Evolutionary conservation across 1,140 invertebrate genomes (phyloP).

Genomic region (Euura saliciscinereae): DNA sequence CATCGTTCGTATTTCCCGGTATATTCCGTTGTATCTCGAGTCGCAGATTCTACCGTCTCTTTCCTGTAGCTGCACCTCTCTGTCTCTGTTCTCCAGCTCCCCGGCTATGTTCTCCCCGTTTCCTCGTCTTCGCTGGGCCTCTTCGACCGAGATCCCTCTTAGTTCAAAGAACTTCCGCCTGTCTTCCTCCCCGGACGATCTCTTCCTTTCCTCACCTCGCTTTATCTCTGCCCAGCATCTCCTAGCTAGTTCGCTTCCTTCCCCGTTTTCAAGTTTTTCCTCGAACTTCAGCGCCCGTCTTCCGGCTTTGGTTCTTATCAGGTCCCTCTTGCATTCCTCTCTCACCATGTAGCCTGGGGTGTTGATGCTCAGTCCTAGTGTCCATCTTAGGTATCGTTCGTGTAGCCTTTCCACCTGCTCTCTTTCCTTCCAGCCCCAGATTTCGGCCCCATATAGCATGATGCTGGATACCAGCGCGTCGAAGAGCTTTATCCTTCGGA

Average conservation of each 20-base stretch:
- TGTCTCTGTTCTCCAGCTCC: not conserved
- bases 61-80: not conserved
- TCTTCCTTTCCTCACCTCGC: not conserved
- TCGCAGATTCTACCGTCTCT: not conserved
- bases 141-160: too few species aligned
- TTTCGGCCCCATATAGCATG: conserved; percentile 18
- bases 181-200: not conserved
- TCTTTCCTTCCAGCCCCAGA: conserved; percentile 21
- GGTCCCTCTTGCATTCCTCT: conserved; percentile 16
- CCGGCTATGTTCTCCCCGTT: not conserved
- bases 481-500: conserved; percentile 13
- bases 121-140: not conserved
- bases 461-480: conserved; percentile 15
- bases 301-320: conserved; percentile 9
- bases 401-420: conserved; percentile 14
- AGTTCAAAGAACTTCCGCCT: not conserved
- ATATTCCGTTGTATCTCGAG: not conserved
- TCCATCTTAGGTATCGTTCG: conserved; percentile 20
- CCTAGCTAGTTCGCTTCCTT: not conserved
- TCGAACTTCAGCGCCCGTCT: not conserved
- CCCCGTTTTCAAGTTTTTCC: not conserved
- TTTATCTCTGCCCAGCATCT: not conserved
- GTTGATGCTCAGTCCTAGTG: conserved; percentile 10
- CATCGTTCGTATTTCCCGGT: not conserved
- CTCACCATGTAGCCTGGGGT: conserved; percentile 20